Conservation (phyloP, 1,140 invertebrate species). For the Cheumatopsyche charites region DNA sequence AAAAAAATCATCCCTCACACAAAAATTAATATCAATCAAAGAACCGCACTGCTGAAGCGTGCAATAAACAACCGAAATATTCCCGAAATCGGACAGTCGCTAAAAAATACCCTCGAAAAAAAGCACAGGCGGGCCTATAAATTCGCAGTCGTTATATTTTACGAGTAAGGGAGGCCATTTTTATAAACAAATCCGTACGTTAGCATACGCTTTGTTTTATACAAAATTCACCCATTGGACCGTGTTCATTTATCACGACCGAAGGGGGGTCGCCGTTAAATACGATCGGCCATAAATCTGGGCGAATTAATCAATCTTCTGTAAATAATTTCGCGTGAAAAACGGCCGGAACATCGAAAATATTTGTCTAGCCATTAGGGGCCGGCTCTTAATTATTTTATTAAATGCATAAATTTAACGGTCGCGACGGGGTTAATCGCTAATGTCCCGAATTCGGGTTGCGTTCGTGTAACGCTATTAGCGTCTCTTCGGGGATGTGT, state of each 20-base stretch:
- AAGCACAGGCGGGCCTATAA: neutral
- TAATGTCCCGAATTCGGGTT: no score
- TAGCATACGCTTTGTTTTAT: no score
- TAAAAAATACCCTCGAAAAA: neutral
- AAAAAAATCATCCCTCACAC: neutral
- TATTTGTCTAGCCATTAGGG: no score
- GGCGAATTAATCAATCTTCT: constrained; percentile 31
- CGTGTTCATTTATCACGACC: constrained; percentile 28
- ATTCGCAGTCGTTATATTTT: constrained; percentile 28
- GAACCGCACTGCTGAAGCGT: no score
- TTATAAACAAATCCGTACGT: constrained; percentile 22
- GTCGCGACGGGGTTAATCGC: no score
- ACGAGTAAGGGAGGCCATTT: constrained; percentile 8
- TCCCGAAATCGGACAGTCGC: neutral
- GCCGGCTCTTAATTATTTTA: no score
- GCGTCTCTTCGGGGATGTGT: no score
- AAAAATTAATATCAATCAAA: neutral
- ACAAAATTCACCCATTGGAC: neutral
- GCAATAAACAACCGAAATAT: neutral
- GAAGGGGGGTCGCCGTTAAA: constrained; percentile 15
- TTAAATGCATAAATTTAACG: no score
- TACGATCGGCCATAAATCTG: constrained; percentile 28
- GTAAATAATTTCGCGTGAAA: constrained; percentile 12
- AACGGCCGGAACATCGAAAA: no score
- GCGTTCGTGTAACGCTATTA: neutral